These are phyloP conservation scores for Ferrisia virgata DNA, from an alignment of 2,888 invertebrate species.

Conservation along the genomic window DNA sequence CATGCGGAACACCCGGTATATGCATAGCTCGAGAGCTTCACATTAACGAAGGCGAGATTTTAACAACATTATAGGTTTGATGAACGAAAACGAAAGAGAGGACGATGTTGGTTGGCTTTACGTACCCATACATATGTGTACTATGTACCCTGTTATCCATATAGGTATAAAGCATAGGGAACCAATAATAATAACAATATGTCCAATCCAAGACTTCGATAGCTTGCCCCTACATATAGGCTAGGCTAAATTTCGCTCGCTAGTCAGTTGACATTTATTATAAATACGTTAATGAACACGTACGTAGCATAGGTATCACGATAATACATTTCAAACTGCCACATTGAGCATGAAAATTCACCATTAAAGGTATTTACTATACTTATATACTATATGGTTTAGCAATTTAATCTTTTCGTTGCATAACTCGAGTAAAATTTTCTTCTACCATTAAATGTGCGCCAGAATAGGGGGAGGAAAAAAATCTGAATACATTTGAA, in stretches of 20 bases:
- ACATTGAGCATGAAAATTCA: not conserved
- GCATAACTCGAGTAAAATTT: not conserved
- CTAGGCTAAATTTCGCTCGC: constrained; percentile 29
- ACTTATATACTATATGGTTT: no score
- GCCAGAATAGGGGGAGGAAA: not conserved
- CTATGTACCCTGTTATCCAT: no score
- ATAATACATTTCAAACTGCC: constrained; percentile 24
- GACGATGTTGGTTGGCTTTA: no score
- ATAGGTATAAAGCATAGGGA: not conserved
- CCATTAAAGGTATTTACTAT: not conserved
- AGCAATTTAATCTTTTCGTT: not conserved
- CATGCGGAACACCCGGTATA: no score
- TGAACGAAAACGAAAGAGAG: no score
- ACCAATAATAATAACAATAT: no score
- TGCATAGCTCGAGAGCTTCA: no score
- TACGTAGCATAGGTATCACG: constrained; percentile 19
- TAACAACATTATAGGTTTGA: no score
- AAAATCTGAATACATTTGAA: not conserved
- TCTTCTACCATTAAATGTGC: not conserved
- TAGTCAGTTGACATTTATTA: not conserved
- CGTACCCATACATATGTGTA: no score
- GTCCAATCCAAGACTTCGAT: not conserved
- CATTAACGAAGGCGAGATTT: no score
- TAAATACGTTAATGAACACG: constrained; percentile 11
- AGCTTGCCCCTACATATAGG: no score